Evolutionary conservation across 1,140 invertebrate genomes (phyloP), one percentile per base, ranked within the genome.

Genomic region (Ips typographus): DNA sequence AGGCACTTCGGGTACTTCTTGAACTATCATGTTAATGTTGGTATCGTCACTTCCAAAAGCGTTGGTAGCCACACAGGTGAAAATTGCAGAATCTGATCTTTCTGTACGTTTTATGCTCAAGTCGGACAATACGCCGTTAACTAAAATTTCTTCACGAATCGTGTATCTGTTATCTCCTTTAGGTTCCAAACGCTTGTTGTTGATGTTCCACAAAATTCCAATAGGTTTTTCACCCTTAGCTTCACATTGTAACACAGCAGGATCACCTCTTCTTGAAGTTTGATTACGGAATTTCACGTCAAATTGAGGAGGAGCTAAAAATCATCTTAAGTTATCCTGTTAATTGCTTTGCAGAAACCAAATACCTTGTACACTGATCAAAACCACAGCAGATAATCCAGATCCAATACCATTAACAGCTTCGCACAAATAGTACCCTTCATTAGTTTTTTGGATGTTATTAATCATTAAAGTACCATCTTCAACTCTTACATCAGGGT

Each of bases 141-240:
- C 87, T 40, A 94, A 80, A 75, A 94, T 94, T 81, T 95, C 93
- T 82, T 96, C 94, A 58, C 93, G 88, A 75, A 96, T 95, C 2
- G 94, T 95, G 81, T 95, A 96, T 61, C 94, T 90, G 36, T 87
- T 90, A 77, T 94, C 91, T 62, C 88, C 91, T 82, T 94, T 94
- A 40, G 92, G 90, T 82, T 95, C 93, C 61, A 95, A 82, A 58
- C 93, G 87, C 80, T 95, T 94, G 81, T 94, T 94, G 80, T 96
- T 94, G 88, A 94, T 94, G 81, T 94, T 95, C 96, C 96, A 98
- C 37, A 94, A 86, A 55, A 98, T 95, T 74, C 94, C 94, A 78
- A 98, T 93, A 39, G 96, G 95, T 84, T 95, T 95, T 82, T 98
- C 96, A 61, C 96, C 95, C 77, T 94, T 92, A n/a, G 94, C 95